Percentiles rank a stretch among this genome's conserved stretches.
Conservation (phyloP, 2,797 vertebrate genomes). For the Schizothorax lantsangensis region DNA sequence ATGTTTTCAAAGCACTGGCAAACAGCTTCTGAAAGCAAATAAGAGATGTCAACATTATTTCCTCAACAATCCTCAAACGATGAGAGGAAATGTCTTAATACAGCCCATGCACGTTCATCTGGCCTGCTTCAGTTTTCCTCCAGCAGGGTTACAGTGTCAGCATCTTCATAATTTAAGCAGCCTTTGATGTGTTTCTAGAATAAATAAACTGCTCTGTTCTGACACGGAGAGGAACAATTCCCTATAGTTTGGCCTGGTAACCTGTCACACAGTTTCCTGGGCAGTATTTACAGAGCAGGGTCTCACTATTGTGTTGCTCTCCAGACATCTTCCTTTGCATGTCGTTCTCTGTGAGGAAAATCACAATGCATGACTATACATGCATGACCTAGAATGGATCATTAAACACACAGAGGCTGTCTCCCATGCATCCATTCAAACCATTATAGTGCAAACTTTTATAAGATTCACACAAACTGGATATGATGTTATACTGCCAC, state of each 20-base stretch:
- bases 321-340: slow-evolving; percentile 25
- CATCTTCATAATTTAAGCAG: background rate
- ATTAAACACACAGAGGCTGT: background rate
- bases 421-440: background rate
- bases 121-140: background rate
- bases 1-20: background rate
- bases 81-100: background rate
- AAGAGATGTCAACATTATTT: background rate
- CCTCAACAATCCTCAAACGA: background rate
- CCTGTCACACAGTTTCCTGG: slow-evolving; percentile 17
- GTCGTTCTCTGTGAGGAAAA: background rate
- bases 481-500: slow-evolving; percentile 4
- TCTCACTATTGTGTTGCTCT: slow-evolving; percentile 44
- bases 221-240: background rate
- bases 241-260: background rate
- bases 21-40: background rate
- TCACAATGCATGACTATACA: slow-evolving; percentile 7
- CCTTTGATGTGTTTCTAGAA: slow-evolving; percentile 23
- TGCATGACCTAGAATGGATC: slow-evolving; percentile 2
- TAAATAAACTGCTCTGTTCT: background rate
- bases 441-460: background rate
- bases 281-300: slow-evolving; percentile 12
- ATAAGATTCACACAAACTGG: background rate
- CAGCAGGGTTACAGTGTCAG: slow-evolving; percentile 1
- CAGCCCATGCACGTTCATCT: background rate